phyloP scores from a whole-genome alignment of 2,113 vertebrate species.

The Podarcis raffonei region DNA sequence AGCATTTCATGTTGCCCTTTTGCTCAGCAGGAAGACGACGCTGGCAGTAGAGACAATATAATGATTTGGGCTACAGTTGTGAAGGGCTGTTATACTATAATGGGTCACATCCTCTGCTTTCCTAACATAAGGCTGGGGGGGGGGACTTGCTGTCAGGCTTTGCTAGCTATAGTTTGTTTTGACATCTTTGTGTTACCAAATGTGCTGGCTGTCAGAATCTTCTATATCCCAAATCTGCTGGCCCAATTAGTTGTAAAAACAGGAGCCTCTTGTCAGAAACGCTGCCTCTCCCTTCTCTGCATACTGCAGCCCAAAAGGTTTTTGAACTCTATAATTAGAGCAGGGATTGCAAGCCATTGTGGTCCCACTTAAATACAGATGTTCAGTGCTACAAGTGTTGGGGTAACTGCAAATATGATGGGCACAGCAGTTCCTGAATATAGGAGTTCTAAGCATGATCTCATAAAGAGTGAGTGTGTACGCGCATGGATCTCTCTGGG shows the following conservation, averaged over 20 bases:
- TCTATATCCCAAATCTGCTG: neutral
- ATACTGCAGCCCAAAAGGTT: neutral
- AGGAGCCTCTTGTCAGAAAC: neutral
- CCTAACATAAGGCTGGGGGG: neutral
- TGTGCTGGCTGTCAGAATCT: neutral
- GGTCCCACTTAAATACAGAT: neutral
- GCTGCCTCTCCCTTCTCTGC: neutral
- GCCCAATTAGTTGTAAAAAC: conserved; percentile 16
- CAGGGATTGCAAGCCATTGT: neutral
- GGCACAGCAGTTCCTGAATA: neutral
- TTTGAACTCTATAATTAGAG: conserved; percentile 8
- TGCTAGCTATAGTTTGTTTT: neutral
- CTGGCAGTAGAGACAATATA: neutral
- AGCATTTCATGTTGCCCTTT: neutral
- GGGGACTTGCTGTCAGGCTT: neutral
- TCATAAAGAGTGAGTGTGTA: too few relatives aligned
- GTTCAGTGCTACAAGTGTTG: neutral
- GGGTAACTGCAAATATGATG: neutral
- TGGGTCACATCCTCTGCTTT: neutral
- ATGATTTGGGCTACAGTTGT: neutral
- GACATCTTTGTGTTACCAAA: neutral
- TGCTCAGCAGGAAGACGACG: neutral
- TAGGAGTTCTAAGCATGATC: neutral
- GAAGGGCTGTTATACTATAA: neutral
- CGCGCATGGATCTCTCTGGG: neutral